phyloP scores from a whole-genome alignment of 1,140 invertebrate species.

The Cataglyphis hispanica region DNA sequence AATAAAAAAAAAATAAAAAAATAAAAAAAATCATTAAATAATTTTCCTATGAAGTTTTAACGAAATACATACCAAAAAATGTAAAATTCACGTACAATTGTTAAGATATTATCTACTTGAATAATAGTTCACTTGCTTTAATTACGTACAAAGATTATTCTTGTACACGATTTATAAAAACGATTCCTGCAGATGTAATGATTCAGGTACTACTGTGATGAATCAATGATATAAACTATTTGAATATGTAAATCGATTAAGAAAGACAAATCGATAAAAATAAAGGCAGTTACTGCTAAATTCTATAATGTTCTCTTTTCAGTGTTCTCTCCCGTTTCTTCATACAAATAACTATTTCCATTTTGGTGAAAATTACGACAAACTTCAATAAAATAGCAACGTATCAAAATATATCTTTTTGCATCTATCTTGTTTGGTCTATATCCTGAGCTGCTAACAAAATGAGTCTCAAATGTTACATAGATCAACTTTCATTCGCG shows the following conservation, averaged over 20 bases:
- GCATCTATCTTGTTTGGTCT: slow-evolving; percentile 81
- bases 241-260: slow-evolving; percentile 52
- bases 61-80: not conserved
- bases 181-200: slow-evolving; percentile 70
- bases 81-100: slow-evolving; percentile 59
- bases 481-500: slow-evolving; percentile 62
- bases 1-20: slow-evolving; percentile 2
- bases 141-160: slow-evolving; percentile 32
- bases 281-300: slow-evolving; percentile 59
- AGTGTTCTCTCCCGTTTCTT: slow-evolving; percentile 61
- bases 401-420: slow-evolving; percentile 85
- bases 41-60: slow-evolving; percentile 4
- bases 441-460: slow-evolving; percentile 82
- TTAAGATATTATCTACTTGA: slow-evolving; percentile 64
- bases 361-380: slow-evolving; percentile 70
- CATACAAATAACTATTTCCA: slow-evolving; percentile 65
- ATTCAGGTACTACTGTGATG: slow-evolving; percentile 78
- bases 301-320: slow-evolving; percentile 58
- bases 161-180: slow-evolving; percentile 67
- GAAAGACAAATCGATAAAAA: slow-evolving; percentile 49
- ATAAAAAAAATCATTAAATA: slow-evolving; percentile 16
- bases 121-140: slow-evolving; percentile 47
- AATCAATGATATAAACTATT: slow-evolving; percentile 73
- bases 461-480: slow-evolving; percentile 75
- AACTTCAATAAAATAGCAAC: slow-evolving; percentile 83